Percentiles rank a stretch among this genome's conserved stretches.
Evolutionary conservation across 2,113 vertebrate genomes (phyloP).

Genomic region (Urocynchramus pylzowi): DNA sequence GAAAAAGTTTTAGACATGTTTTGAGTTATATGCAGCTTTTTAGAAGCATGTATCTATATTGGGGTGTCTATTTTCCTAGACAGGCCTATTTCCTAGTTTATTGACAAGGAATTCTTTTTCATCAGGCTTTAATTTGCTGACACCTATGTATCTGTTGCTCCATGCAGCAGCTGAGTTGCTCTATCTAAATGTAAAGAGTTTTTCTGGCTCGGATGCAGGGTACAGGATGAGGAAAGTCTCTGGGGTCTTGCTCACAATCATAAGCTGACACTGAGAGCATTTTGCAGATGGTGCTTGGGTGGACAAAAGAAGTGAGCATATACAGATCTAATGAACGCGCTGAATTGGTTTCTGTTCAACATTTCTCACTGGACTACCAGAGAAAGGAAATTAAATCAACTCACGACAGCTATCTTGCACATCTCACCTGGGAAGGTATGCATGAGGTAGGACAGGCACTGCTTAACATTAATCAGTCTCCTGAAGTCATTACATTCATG

Average conservation of each 20-base stretch:
- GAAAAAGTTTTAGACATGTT: neutral
- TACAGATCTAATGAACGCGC: slow-evolving; percentile 69
- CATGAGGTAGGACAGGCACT: slow-evolving; percentile 74
- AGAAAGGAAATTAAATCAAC: slow-evolving; percentile 87
- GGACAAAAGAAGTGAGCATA: slow-evolving; percentile 72
- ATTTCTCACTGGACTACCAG: slow-evolving; percentile 69
- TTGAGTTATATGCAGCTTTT: neutral
- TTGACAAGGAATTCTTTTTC: slow-evolving; percentile 53
- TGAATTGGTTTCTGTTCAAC: slow-evolving; percentile 72
- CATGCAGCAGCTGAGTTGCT: slow-evolving; percentile 36
- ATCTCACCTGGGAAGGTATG: slow-evolving; percentile 80
- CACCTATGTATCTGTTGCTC: slow-evolving; percentile 6
- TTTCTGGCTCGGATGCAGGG: slow-evolving; percentile 66
- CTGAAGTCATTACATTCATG: slow-evolving; percentile 87
- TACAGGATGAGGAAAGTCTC: slow-evolving; percentile 51
- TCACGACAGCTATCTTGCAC: slow-evolving; percentile 76
- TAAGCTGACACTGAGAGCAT: slow-evolving; percentile 75
- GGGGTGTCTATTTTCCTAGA: slow-evolving; percentile 13
- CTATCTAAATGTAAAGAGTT: slow-evolving; percentile 50
- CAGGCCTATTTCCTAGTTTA: slow-evolving; percentile 18
- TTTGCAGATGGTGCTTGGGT: slow-evolving; percentile 76
- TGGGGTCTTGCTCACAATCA: slow-evolving; percentile 66
- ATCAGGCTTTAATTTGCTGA: slow-evolving; percentile 50
- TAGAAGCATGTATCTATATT: neutral
- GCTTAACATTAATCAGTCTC: slow-evolving; percentile 87